Evolutionary conservation across 2,797 vertebrate genomes (phyloP).

Genomic region (Lindbergichthys nudifrons): DNA sequence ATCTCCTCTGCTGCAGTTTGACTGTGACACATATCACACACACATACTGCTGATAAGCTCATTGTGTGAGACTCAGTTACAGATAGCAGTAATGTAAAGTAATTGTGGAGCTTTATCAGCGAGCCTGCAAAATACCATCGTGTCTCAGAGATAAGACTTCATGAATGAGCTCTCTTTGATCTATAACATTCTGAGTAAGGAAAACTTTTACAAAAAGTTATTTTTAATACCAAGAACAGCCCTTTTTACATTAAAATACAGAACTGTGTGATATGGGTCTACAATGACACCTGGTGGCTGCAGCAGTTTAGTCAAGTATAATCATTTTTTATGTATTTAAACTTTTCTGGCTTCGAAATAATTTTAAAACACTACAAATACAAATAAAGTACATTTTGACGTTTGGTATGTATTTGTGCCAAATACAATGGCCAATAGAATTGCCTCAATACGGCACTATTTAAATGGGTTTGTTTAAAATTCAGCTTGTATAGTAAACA

Average conservation of each 20-base stretch:
- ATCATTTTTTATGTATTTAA: not conserved
- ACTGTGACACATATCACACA: constrained; percentile 27
- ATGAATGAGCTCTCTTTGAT: not conserved
- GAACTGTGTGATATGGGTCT: constrained; percentile 23
- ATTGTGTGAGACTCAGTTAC: not conserved
- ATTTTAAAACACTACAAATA: not conserved
- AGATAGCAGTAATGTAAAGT: constrained; percentile 21
- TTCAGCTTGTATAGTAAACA: not conserved
- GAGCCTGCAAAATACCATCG: constrained; percentile 18
- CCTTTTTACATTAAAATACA: not conserved
- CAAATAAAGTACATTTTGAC: no score
- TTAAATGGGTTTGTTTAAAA: not conserved
- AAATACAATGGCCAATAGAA: no score
- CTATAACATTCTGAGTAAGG: not conserved
- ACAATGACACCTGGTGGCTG: constrained; percentile 68
- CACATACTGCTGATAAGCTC: constrained; percentile 27
- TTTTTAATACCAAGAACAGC: no score
- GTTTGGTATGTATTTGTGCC: no score
- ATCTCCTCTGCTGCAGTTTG: constrained; percentile 16
- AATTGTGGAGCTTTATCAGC: constrained; percentile 30
- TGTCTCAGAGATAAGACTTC: constrained; percentile 12
- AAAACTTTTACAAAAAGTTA: not conserved
- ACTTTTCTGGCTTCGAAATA: not conserved
- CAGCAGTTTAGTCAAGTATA: not conserved
- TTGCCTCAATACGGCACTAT: not conserved